phyloP scores from a whole-genome alignment of 1,140 invertebrate genomes.

The Acyrthosiphon pisum region DNA sequence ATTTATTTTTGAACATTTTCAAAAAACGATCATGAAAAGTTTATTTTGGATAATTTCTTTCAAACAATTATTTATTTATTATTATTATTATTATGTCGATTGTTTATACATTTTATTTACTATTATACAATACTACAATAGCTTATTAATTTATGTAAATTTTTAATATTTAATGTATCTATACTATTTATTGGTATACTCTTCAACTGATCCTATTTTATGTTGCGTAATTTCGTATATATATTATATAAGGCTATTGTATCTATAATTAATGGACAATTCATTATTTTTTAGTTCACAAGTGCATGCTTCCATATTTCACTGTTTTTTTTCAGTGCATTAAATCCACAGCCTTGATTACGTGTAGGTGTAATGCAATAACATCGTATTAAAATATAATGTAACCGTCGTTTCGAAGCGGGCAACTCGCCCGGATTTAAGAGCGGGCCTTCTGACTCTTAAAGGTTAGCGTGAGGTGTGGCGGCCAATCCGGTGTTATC shows the following conservation, averaged over 20 bases:
- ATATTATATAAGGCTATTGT: no score
- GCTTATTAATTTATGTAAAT: neutral
- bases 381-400: conserved; percentile 11
- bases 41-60: neutral
- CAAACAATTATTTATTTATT: no score
- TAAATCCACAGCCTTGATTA: neutral
- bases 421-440: conserved; percentile 10
- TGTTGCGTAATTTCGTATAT: no score
- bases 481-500: neutral
- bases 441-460: neutral
- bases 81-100: neutral
- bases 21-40: neutral
- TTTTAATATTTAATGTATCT: neutral
- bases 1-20: neutral
- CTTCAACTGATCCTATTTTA: no score
- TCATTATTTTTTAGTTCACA: neutral
- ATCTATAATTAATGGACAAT: neutral
- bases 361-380: neutral
- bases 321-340: neutral
- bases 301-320: neutral
- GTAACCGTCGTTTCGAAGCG: neutral
- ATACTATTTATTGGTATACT: no score
- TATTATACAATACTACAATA: neutral
- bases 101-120: neutral
- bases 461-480: neutral